Conservation (phyloP, 2,797 vertebrate species). For the Siniperca obscura region DNA sequence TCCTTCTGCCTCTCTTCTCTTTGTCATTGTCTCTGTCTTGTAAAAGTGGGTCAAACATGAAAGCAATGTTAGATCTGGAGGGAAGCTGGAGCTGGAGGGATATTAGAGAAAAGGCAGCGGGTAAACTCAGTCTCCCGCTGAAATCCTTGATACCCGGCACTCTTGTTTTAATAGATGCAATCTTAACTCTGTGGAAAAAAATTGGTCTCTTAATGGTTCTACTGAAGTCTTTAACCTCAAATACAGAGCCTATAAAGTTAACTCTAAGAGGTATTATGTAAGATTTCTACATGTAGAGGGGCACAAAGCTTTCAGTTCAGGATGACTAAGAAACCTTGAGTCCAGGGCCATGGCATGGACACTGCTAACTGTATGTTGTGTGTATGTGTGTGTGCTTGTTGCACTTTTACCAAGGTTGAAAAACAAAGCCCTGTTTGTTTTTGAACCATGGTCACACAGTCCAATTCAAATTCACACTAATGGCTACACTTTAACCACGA, state of each 20-base stretch:
- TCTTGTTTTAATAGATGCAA: constrained; percentile 22
- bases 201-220: background rate
- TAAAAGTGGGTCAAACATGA: constrained; percentile 80
- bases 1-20: constrained; percentile 52
- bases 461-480: constrained; percentile 3
- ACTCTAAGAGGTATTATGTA: background rate
- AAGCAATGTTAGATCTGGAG: constrained; percentile 69
- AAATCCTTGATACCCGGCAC: constrained; percentile 14
- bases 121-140: constrained; percentile 30
- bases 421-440: constrained; percentile 55
- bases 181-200: constrained; percentile 22
- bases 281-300: background rate
- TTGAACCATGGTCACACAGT: constrained; percentile 14
- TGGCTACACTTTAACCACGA: constrained; percentile 32
- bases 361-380: constrained; percentile 35
- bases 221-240: constrained; percentile 21
- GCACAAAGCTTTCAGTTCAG: background rate
- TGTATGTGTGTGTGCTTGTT: constrained; percentile 13
- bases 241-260: constrained; percentile 15
- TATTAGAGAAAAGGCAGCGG: constrained; percentile 11
- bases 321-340: constrained; percentile 34
- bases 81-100: constrained; percentile 53
- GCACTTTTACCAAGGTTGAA: constrained; percentile 50
- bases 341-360: background rate
- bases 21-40: constrained; percentile 57